Conservation (phyloP, 2,888 invertebrate genomes). For the Lithophane ornitopus region DNA sequence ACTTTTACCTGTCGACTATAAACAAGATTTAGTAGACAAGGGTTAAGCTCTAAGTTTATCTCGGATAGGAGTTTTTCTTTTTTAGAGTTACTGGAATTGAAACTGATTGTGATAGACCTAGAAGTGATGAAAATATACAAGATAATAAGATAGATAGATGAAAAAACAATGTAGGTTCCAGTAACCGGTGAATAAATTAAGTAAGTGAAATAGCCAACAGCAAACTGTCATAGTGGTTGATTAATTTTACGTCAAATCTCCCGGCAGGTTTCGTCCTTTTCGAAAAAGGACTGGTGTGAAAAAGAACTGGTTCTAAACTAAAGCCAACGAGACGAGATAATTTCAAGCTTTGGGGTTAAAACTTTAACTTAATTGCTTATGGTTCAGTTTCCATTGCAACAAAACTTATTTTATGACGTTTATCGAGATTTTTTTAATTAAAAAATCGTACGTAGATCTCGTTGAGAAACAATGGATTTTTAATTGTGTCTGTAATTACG, state of each 20-base stretch:
- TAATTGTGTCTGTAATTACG: too few relatives aligned
- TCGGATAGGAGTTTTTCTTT: neutral
- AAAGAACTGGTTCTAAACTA: too few relatives aligned
- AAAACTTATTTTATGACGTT: too few relatives aligned
- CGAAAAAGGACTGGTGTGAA: neutral
- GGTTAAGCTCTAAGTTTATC: conserved; percentile 22
- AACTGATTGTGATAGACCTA: neutral
- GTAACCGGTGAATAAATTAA: conserved; percentile 19
- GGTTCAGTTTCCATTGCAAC: too few relatives aligned
- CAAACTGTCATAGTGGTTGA: neutral
- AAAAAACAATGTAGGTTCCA: neutral
- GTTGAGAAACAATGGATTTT: too few relatives aligned
- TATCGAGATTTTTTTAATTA: too few relatives aligned
- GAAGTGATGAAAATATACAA: neutral
- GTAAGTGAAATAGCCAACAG: neutral
- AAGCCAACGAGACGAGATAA: too few relatives aligned
- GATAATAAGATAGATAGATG: neutral
- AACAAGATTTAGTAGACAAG: conserved; percentile 52
- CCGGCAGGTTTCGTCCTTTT: neutral
- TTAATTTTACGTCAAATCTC: neutral
- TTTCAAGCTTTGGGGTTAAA: too few relatives aligned
- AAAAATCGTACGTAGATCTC: too few relatives aligned
- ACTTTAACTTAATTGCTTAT: too few relatives aligned
- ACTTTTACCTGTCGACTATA: conserved; percentile 31
- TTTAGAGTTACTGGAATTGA: conserved; percentile 17